These are phyloP conservation scores for Drosophila tropicalis DNA, from an alignment of 1,140 invertebrate genomes.

Conservation along the genomic window DNA sequence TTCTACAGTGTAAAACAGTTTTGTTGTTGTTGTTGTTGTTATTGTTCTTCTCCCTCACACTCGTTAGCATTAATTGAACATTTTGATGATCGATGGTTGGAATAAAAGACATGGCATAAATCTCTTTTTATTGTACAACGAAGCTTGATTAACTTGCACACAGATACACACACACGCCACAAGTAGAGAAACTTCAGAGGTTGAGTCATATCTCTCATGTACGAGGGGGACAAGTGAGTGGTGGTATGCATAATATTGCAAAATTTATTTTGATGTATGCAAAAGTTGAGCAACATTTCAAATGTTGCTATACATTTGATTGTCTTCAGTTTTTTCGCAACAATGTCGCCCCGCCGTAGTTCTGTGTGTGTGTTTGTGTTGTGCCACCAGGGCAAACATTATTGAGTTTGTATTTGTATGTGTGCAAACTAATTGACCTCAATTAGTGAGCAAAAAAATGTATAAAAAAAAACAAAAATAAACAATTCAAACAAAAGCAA, in stretches of 20 bases:
- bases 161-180: conserved; percentile 14
- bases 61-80: conserved; percentile 49
- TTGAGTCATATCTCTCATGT: conserved; percentile 37
- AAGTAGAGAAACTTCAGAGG: conserved; percentile 20
- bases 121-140: conserved; percentile 22
- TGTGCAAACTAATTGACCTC: conserved; percentile 77
- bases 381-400: too few species aligned
- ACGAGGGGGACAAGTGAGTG: background rate
- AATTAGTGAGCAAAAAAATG: conserved; percentile 55
- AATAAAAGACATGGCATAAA: conserved; percentile 51
- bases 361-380: too few species aligned
- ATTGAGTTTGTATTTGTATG: background rate
- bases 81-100: conserved; percentile 70
- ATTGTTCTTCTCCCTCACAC: conserved; percentile 17
- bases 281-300: conserved; percentile 27
- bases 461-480: conserved; percentile 7
- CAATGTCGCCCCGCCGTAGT: conserved; percentile 33
- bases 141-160: conserved; percentile 31
- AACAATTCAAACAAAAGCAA: conserved; percentile 9
- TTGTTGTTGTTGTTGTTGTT: too few species aligned
- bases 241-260: conserved; percentile 63
- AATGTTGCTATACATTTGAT: conserved; percentile 64
- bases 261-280: conserved; percentile 37
- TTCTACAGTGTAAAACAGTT: background rate
- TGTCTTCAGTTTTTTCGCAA: conserved; percentile 44